phyloP scores from a whole-genome alignment of 2,888 invertebrate species.

The Zeuzera pyrina region DNA sequence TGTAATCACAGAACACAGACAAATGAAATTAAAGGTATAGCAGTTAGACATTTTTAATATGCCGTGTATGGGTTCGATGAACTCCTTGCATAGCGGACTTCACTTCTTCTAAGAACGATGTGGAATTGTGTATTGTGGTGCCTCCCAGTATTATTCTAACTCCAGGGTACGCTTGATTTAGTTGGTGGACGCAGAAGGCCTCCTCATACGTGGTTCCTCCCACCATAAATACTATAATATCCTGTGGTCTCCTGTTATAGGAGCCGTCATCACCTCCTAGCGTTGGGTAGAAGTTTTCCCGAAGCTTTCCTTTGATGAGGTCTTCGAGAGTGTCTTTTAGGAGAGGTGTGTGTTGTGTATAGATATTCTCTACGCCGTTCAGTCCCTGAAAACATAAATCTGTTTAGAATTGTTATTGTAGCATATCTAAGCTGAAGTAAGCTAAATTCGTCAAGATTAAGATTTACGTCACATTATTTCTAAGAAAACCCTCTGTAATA shows the following conservation, averaged over 20 bases:
- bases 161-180: conserved; percentile 79
- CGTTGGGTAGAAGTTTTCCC: conserved; percentile 88
- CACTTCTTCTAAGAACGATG: conserved; percentile 85
- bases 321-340: conserved; percentile 92
- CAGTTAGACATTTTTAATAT: conserved; percentile 51
- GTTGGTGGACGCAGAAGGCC: conserved; percentile 85
- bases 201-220: conserved; percentile 99
- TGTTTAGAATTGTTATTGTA: too few relatives aligned
- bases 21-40: not conserved
- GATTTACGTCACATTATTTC: too few relatives aligned
- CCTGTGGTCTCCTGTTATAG: conserved; percentile 81
- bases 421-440: too few relatives aligned
- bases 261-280: conserved; percentile 75
- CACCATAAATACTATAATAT: conserved; percentile 96
- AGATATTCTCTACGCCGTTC: conserved; percentile 98
- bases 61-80: conserved; percentile 75
- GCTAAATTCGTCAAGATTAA: too few relatives aligned
- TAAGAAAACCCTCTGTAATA: too few relatives aligned
- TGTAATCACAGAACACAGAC: not conserved
- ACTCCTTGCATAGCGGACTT: conserved; percentile 77
- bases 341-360: conserved; percentile 97
- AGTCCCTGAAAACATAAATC: conserved; percentile 73
- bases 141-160: conserved; percentile 89
- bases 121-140: conserved; percentile 92
- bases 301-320: conserved; percentile 90